Evolutionary conservation across 2,797 vertebrate species (phyloP).

Genomic region (Molothrus aeneus): DNA sequence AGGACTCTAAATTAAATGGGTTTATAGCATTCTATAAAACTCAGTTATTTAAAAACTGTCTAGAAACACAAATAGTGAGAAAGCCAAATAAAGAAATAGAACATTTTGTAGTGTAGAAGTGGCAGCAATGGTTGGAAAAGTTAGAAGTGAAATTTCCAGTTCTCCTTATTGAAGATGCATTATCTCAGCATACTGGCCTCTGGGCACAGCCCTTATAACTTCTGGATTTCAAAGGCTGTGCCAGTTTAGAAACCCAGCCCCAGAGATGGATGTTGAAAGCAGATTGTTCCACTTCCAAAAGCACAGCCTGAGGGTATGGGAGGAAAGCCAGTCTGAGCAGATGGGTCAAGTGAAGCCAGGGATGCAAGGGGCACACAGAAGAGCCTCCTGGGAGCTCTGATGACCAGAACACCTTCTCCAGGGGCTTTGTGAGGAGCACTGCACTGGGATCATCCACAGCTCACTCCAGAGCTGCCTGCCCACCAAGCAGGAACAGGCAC

Average conservation of each 20-base stretch:
- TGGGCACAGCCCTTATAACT: background rate
- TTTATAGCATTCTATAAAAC: background rate
- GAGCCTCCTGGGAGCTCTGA: background rate
- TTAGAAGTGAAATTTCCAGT: slow-evolving; percentile 16
- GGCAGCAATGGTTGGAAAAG: background rate
- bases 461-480: background rate
- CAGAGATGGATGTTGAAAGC: background rate
- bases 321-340: background rate
- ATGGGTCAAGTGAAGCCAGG: background rate
- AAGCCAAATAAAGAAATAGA: background rate
- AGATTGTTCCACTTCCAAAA: background rate
- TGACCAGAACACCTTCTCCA: background rate
- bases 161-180: background rate
- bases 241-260: background rate
- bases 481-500: background rate
- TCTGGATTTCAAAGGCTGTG: background rate
- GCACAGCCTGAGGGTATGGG: background rate
- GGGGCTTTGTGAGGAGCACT: background rate
- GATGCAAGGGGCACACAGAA: background rate
- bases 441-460: background rate
- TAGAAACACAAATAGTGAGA: slow-evolving; percentile 1
- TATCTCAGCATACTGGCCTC: background rate
- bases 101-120: background rate
- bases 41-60: slow-evolving; percentile 11
- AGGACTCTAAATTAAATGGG: background rate